Conservation (phyloP, 2,113 vertebrate species). For the Paratilapia polleni region DNA sequence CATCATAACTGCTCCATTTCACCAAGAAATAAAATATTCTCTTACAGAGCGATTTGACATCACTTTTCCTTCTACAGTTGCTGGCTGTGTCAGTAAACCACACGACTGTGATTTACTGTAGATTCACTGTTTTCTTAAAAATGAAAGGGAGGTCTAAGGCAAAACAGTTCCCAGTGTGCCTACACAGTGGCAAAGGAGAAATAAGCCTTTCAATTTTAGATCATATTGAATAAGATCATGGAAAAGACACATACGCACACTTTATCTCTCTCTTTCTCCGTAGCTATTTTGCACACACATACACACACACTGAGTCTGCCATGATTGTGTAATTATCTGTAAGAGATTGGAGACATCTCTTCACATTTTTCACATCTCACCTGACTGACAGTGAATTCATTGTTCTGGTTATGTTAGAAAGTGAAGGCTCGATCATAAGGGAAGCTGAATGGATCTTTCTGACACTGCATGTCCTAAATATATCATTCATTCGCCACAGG, state of each 20-base stretch:
- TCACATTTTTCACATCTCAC: constrained; percentile 47
- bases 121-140: constrained; percentile 1
- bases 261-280: background rate
- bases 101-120: background rate
- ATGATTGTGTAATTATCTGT: constrained; percentile 50
- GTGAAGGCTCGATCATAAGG: constrained; percentile 10
- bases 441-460: constrained; percentile 40
- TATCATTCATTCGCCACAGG: constrained; percentile 40
- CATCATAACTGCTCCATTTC: constrained; percentile 33
- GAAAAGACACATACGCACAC: background rate
- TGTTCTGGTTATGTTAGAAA: constrained; percentile 34
- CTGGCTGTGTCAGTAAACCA: constrained; percentile 18
- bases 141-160: background rate
- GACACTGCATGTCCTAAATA: constrained; percentile 45
- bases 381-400: constrained; percentile 57
- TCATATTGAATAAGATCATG: background rate
- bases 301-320: background rate
- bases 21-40: constrained; percentile 35
- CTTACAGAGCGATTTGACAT: constrained; percentile 15
- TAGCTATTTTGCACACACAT: background rate
- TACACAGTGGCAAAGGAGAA: constrained; percentile 2
- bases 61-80: background rate
- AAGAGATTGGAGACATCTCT: constrained; percentile 28
- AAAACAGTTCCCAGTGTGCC: background rate
- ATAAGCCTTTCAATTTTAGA: constrained; percentile 15